Evolutionary conservation across 2,888 invertebrate species (phyloP), one percentile per base, ranked within the genome.

Genomic region (Megaustenia siamemsis): DNA sequence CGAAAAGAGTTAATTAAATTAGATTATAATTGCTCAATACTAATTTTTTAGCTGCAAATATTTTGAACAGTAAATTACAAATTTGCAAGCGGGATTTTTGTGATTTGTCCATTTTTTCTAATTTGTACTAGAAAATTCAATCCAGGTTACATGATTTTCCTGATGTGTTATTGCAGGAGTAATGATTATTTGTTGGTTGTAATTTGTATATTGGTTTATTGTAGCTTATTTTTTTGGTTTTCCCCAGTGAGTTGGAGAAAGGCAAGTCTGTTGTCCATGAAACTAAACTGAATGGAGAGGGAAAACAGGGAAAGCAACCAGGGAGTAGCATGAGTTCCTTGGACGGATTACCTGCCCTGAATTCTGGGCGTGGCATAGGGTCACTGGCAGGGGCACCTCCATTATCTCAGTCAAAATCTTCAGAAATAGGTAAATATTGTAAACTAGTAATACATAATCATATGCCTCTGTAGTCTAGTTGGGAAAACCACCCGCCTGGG

Each of bases 291-390:
- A 81, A 68, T 53, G 82, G 66, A 69, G 88, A 87, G 83, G 87
- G 87, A 53, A 82, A 76, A 5, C 79, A 71, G 68, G 87, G 83
- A 4, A 85, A 87, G 38, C 86, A 86, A 63, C n/a, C 82, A 21
- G 56, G 85, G 38, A 82, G 86, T 69, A 88, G 89, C 32, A 88
- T 90, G 87, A 90, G 88, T 77, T 92, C 91, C 68, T 82, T 92
- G 38, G 88, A 89, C 75, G 92, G 89, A 77, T 89, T 91, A 68
- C 91, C 92, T 43, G 89, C 90, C 5, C 88, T 92, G 8, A 89
- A 83, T 53, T 66, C 84, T 4, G 86, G 86, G 15, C 81, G 81
- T 8, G 80, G 77, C 15, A 49, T 68, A 53, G 77, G 83, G 3
- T 75, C 83, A 12, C 38, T 83, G 32, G 83, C 78, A 28, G 81